Percentiles rank a stretch among this genome's conserved stretches.
These are phyloP conservation scores for Numenius phaeopus DNA, from an alignment of 2,797 vertebrate species.

Conservation along the genomic window DNA sequence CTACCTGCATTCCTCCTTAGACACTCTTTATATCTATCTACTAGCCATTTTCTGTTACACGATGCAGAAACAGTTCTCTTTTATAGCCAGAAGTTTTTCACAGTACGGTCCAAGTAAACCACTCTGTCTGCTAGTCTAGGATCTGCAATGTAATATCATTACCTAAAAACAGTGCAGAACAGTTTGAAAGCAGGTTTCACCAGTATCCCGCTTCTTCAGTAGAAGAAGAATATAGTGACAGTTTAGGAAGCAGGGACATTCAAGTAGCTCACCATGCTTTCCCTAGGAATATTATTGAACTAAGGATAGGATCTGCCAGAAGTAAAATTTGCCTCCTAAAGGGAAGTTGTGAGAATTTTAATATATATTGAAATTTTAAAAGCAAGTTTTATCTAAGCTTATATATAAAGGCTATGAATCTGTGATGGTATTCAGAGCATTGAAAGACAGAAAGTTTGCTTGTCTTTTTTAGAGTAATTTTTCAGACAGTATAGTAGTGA, in stretches of 20 bases:
- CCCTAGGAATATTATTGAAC: neutral
- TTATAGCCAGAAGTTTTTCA: neutral
- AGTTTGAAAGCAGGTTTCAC: neutral
- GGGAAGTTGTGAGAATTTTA: neutral
- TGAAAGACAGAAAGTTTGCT: neutral
- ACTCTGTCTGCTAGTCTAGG: neutral
- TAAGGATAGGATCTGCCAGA: neutral
- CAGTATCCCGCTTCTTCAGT: neutral
- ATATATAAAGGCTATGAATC: neutral
- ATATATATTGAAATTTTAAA: neutral
- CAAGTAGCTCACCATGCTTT: neutral
- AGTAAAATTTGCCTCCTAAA: neutral
- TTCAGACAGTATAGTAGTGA: neutral
- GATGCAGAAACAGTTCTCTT: neutral
- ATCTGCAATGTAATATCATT: neutral
- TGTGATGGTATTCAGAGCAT: neutral
- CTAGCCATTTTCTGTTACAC: neutral
- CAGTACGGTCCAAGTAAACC: neutral
- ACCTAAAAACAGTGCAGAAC: neutral
- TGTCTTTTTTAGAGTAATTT: neutral
- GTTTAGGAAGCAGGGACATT: neutral
- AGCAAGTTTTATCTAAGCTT: neutral
- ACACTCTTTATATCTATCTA: neutral
- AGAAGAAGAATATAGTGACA: neutral
- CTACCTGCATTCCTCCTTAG: neutral